Conservation (phyloP, 2,888 invertebrate genomes). For the Therioaphis trifolii region DNA sequence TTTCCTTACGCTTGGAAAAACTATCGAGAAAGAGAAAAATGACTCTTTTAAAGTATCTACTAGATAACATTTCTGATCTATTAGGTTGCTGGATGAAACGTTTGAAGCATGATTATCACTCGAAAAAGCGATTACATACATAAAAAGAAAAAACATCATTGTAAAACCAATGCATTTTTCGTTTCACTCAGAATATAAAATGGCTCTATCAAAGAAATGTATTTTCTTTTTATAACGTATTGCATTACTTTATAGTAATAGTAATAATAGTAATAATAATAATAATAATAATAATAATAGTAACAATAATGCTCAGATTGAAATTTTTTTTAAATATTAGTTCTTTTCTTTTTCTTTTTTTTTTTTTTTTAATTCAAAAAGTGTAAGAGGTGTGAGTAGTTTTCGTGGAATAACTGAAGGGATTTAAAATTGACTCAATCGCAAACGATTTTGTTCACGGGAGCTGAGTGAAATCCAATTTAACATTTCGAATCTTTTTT, state of each 20-base stretch:
- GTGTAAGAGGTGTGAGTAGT: not conserved
- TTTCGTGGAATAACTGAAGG: not conserved
- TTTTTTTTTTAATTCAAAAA: not conserved
- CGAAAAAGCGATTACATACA: no score
- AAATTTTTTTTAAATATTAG: not conserved
- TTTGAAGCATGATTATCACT: no score
- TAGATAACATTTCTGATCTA: no score
- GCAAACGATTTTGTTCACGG: not conserved
- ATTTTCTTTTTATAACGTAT: not conserved
- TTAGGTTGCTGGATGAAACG: no score
- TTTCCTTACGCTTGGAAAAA: no score
- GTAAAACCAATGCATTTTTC: no score
- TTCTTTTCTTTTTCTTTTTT: not conserved
- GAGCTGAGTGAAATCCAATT: constrained; percentile 20
- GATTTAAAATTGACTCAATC: not conserved
- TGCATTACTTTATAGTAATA: not conserved
- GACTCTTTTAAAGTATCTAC: no score
- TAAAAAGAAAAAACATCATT: no score
- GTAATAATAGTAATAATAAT: no score
- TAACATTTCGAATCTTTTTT: constrained; percentile 1
- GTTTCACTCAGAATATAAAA: no score
- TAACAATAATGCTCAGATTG: not conserved
- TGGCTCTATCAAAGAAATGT: no score
- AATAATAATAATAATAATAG: not conserved
- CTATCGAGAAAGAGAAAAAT: no score